These are phyloP conservation scores for Chrysolina oricalcia DNA, from an alignment of 2,888 invertebrate genomes.

Conservation along the genomic window DNA sequence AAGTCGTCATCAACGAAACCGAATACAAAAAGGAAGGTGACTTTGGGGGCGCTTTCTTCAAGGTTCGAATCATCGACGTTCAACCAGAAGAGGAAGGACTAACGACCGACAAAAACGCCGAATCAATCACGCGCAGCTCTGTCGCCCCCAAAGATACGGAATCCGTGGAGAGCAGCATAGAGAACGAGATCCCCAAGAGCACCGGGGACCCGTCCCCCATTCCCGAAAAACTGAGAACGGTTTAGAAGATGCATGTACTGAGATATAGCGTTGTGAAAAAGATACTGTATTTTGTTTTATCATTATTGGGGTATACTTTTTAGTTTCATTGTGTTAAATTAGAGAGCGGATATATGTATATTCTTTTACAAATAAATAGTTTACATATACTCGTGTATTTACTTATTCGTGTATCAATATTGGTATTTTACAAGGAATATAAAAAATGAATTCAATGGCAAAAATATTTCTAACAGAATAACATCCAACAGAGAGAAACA, in stretches of 20 bases:
- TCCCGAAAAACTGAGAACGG: slow-evolving; percentile 64
- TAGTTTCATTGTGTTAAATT: slow-evolving; percentile 10
- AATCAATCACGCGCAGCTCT: slow-evolving; percentile 46
- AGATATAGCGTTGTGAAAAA: not conserved
- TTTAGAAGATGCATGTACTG: slow-evolving; percentile 17
- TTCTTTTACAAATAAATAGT: slow-evolving; percentile 9
- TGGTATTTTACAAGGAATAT: too few species aligned
- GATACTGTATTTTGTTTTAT: not conserved
- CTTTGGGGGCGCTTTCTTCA: slow-evolving; percentile 67
- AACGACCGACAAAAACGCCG: slow-evolving; percentile 58
- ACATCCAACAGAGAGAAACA: too few species aligned
- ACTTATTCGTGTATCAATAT: not conserved
- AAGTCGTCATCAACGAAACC: slow-evolving; percentile 75
- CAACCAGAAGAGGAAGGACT: slow-evolving; percentile 65
- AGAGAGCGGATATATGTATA: not conserved
- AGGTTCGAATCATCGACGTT: slow-evolving; percentile 72
- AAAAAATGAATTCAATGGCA: too few species aligned
- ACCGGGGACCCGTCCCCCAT: slow-evolving; percentile 66
- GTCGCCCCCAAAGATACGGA: slow-evolving; percentile 59
- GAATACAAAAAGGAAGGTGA: slow-evolving; percentile 70
- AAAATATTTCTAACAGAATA: too few species aligned
- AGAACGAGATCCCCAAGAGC: slow-evolving; percentile 66
- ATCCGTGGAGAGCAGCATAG: slow-evolving; percentile 63
- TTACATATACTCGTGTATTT: not conserved
- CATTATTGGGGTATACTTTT: not conserved